Conservation (phyloP, 2,888 invertebrate genomes). For the Dryadula phaetusa region DNA sequence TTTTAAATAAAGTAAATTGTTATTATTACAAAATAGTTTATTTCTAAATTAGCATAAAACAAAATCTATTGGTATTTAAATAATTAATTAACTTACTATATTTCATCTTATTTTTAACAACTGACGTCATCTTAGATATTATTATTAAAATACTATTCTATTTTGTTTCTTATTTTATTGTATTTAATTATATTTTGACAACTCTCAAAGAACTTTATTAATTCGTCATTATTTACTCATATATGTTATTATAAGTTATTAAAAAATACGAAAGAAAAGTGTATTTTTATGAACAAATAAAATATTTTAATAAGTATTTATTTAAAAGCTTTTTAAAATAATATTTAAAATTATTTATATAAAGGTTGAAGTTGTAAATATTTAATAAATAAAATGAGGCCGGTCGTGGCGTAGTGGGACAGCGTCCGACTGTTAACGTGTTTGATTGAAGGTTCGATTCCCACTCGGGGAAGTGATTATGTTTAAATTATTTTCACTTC, state of each 20-base stretch:
- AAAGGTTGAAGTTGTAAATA: too few relatives aligned
- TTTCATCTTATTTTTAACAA: background rate
- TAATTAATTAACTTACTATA: background rate
- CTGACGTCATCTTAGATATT: background rate
- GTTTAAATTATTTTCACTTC: too few relatives aligned
- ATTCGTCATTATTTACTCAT: background rate
- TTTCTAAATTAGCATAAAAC: background rate
- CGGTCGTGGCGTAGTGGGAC: too few relatives aligned
- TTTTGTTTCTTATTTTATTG: constrained; percentile 14
- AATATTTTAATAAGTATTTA: too few relatives aligned
- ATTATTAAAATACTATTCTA: constrained; percentile 1
- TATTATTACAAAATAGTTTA: too few relatives aligned
- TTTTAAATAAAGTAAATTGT: too few relatives aligned
- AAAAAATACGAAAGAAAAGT: background rate
- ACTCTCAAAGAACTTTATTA: background rate
- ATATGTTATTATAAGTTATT: background rate
- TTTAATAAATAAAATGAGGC: too few relatives aligned
- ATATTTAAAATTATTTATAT: background rate
- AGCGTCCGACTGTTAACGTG: too few relatives aligned
- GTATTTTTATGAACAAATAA: background rate
- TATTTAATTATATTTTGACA: constrained; percentile 8
- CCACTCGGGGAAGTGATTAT: too few relatives aligned
- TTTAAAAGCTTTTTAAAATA: too few relatives aligned
- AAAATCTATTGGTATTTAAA: background rate
- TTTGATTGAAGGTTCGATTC: too few relatives aligned